phyloP scores from a whole-genome alignment of 2,113 vertebrate species.

The Choloepus hoffmanni region DNA sequence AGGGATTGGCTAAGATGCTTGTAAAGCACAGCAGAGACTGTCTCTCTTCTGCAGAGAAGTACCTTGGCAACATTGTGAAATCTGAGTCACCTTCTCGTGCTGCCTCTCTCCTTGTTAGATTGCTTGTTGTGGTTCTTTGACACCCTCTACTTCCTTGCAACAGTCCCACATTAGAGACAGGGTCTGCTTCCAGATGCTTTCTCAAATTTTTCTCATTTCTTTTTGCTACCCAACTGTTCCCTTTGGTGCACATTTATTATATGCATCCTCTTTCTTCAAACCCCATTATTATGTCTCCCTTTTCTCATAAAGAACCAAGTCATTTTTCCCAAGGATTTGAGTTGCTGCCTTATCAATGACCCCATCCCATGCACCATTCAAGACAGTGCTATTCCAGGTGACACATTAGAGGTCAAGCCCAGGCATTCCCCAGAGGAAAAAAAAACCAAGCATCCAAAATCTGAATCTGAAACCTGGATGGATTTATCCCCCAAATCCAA shows the following conservation, averaged over 20 bases:
- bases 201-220: slow-evolving; percentile 26
- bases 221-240: not conserved
- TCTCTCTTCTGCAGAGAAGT: not conserved
- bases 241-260: not conserved
- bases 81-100: not conserved
- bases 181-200: not conserved
- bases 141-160: not conserved
- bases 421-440: not conserved
- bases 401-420: not conserved
- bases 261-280: not conserved
- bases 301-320: slow-evolving; percentile 18
- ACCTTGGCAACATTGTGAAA: slow-evolving; percentile 41
- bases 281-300: not conserved
- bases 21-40: not conserved
- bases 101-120: slow-evolving; percentile 6
- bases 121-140: not conserved
- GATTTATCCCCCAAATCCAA: not conserved
- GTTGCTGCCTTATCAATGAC: not conserved
- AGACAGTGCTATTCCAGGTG: not conserved
- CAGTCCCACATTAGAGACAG: not conserved
- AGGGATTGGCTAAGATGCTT: not conserved
- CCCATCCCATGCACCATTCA: not conserved
- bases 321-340: slow-evolving; percentile 23
- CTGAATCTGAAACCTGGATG: not conserved
- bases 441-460: not conserved